phyloP scores from a whole-genome alignment of 2,113 vertebrate genomes.

The Panthera uncia region DNA sequence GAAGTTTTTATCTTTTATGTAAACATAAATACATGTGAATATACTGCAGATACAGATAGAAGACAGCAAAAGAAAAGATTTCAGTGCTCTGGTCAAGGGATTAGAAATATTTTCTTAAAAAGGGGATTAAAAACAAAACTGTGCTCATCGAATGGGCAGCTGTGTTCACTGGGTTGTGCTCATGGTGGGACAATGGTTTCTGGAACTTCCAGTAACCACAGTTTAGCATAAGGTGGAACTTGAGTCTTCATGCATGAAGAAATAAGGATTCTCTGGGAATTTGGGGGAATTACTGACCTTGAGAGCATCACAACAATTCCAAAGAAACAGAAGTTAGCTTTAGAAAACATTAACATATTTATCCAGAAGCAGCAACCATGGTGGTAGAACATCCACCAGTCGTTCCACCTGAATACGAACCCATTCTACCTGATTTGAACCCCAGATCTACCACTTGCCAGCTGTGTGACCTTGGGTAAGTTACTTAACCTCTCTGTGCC shows the following conservation, averaged over 20 bases:
- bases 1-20: background rate
- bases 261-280: constrained; percentile 50
- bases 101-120: background rate
- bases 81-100: background rate
- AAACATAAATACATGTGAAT: background rate
- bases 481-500: background rate
- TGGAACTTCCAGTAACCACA: constrained; percentile 1
- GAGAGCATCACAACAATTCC: background rate
- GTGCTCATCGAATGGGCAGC: background rate
- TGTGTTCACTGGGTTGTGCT: background rate
- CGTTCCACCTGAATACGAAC: background rate
- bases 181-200: background rate
- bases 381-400: background rate
- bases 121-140: background rate
- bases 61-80: background rate
- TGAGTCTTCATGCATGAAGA: constrained; percentile 37
- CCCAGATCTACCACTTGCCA: background rate
- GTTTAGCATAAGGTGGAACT: background rate
- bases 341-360: background rate
- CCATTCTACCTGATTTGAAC: background rate
- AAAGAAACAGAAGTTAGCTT: background rate
- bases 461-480: background rate
- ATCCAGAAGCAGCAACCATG: background rate
- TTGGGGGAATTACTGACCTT: constrained; percentile 63
- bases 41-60: background rate